Evolutionary conservation across 2,888 invertebrate genomes (phyloP).

Genomic region (Melanotus villosus): DNA sequence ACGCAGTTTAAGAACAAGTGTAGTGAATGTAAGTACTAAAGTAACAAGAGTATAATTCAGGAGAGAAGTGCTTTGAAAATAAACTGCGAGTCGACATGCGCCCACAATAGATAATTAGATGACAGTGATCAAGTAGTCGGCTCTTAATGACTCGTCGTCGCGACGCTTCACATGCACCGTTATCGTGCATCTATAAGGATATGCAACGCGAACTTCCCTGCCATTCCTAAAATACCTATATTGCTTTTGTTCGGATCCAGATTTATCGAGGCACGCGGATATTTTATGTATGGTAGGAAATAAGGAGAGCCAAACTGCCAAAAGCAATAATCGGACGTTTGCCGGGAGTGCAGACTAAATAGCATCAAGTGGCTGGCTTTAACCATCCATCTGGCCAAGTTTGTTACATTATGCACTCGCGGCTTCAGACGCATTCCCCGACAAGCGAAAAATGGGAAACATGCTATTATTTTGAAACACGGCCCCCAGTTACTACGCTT

Average conservation of each 20-base stretch:
- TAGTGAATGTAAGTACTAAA: neutral
- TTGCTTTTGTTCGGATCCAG: constrained; percentile 12
- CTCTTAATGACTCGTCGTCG: constrained; percentile 46
- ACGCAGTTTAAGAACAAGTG: constrained; percentile 2
- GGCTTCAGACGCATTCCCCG: constrained; percentile 44
- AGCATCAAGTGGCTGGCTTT: constrained; percentile 29
- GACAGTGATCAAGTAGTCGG: constrained; percentile 48
- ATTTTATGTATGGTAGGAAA: constrained; percentile 16
- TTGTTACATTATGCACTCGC: constrained; percentile 40
- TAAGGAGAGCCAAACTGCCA: constrained; percentile 31
- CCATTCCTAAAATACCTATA: constrained; percentile 21
- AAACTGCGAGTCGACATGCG: constrained; percentile 36
- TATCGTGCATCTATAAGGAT: constrained; percentile 32
- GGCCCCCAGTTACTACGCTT: constrained; percentile 23
- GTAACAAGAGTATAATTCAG: constrained; percentile 21
- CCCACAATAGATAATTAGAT: constrained; percentile 48
- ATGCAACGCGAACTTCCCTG: neutral
- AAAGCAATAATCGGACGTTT: constrained; percentile 34
- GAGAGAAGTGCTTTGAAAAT: constrained; percentile 33
- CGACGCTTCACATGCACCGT: constrained; percentile 41
- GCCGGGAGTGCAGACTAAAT: constrained; percentile 41
- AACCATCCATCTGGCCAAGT: constrained; percentile 40
- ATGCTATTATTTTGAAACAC: constrained; percentile 41
- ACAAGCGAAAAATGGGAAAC: constrained; percentile 44
- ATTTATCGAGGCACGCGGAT: constrained; percentile 29